phyloP scores from a whole-genome alignment of 2,113 vertebrate species.

The Zootoca vivipara region DNA sequence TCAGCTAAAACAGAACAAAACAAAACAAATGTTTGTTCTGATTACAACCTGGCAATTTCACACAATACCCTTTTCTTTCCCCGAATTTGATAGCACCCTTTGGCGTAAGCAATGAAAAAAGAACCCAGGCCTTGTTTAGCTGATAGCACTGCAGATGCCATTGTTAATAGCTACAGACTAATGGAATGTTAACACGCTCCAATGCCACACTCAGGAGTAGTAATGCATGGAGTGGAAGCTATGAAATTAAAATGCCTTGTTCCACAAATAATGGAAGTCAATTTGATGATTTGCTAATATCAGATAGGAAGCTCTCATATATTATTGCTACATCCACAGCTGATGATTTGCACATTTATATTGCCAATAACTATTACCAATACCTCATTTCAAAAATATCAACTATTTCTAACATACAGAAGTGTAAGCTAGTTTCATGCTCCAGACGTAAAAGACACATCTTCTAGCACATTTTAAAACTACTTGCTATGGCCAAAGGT shows the following conservation, averaged over 20 bases:
- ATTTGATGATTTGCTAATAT: conserved; percentile 64
- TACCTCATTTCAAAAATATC: conserved; percentile 46
- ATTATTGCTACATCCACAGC: conserved; percentile 18
- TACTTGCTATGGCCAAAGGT: conserved; percentile 55
- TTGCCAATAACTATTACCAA: conserved; percentile 52
- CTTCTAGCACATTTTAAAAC: conserved; percentile 59
- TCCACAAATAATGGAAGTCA: conserved; percentile 69
- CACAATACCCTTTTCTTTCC: not conserved
- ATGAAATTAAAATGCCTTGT: conserved; percentile 77
- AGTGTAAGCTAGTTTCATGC: conserved; percentile 56
- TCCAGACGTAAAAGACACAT: conserved; percentile 66
- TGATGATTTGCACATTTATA: not conserved
- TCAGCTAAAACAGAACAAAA: conserved; percentile 59
- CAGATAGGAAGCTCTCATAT: conserved; percentile 54
- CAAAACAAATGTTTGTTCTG: not conserved
- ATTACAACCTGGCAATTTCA: conserved; percentile 38
- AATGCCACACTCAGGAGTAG: conserved; percentile 74
- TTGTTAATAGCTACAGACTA: conserved; percentile 80
- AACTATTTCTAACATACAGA: conserved; percentile 39
- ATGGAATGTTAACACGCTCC: conserved; percentile 79
- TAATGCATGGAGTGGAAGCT: conserved; percentile 79
- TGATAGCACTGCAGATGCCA: conserved; percentile 67
- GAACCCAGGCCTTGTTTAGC: conserved; percentile 56
- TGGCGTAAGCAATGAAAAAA: not conserved
- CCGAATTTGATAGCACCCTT: conserved; percentile 26